Evolutionary conservation across 2,113 vertebrate genomes (phyloP).

Genomic region (Narcine bancroftii): DNA sequence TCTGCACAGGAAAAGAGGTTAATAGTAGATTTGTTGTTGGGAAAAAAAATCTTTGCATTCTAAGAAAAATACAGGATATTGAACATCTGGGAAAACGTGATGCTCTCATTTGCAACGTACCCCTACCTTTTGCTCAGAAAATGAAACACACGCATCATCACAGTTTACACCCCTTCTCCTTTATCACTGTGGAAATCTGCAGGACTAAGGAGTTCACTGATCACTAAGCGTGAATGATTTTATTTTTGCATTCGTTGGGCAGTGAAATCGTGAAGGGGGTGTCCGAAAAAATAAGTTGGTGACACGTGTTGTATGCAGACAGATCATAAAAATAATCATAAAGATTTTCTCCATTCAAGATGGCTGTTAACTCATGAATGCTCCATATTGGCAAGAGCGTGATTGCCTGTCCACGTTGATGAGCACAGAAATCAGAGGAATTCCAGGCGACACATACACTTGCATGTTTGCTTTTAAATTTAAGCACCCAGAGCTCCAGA

Average conservation of each 20-base stretch:
- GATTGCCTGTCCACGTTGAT: neutral
- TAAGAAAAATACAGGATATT: conserved; percentile 12
- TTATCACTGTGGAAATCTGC: neutral
- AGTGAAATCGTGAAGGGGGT: neutral
- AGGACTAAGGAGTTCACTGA: neutral
- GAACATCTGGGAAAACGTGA: neutral
- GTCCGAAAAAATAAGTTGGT: neutral
- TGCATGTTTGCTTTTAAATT: neutral
- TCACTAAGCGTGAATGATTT: neutral
- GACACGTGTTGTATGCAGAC: neutral
- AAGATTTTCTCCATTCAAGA: neutral
- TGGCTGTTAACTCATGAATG: neutral
- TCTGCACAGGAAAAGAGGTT: neutral
- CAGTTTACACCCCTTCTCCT: neutral
- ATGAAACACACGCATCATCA: neutral
- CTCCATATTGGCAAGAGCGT: neutral
- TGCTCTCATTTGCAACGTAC: neutral
- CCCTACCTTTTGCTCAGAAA: neutral
- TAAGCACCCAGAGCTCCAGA: no score
- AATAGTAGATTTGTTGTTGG: neutral
- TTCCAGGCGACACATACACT: neutral
- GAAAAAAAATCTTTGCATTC: neutral
- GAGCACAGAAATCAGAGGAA: neutral
- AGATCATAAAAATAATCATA: neutral
- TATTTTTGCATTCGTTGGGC: neutral